Percentiles rank a stretch among this genome's conserved stretches.
Evolutionary conservation across 2,113 vertebrate genomes (phyloP).

Genomic region (Indicator maculatus): DNA sequence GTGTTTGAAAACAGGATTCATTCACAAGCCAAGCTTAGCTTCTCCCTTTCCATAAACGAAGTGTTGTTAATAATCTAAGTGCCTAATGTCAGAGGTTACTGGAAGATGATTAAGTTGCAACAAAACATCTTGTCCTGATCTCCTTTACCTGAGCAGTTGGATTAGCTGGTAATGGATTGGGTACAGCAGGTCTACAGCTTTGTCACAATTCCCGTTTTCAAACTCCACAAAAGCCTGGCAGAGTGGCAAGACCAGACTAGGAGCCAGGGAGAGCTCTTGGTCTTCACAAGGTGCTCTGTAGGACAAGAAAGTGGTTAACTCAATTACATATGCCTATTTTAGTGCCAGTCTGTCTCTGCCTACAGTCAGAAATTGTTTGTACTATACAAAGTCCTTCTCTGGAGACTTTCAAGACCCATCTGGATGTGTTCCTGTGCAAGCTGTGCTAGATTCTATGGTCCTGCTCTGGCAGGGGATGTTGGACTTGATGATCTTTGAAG

Average conservation of each 20-base stretch:
- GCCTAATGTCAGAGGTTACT: background rate
- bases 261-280: constrained; percentile 80
- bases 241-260: constrained; percentile 81
- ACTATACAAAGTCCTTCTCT: background rate
- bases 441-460: no score
- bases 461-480: no score
- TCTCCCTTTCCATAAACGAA: background rate
- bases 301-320: background rate
- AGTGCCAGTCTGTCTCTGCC: background rate
- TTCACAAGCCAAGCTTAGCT: background rate
- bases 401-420: no score
- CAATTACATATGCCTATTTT: background rate
- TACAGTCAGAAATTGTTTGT: background rate
- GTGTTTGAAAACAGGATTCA: background rate
- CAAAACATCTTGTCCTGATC: background rate
- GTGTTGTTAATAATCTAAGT: background rate
- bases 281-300: constrained; percentile 81
- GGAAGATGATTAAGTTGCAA: background rate
- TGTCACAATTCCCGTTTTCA: constrained; percentile 81
- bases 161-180: constrained; percentile 84
- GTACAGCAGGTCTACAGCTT: constrained; percentile 82
- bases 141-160: constrained; percentile 87
- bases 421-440: no score
- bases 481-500: no score
- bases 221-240: constrained; percentile 89